Conservation (phyloP, 1,140 invertebrate genomes). For the Prorops nasuta region DNA sequence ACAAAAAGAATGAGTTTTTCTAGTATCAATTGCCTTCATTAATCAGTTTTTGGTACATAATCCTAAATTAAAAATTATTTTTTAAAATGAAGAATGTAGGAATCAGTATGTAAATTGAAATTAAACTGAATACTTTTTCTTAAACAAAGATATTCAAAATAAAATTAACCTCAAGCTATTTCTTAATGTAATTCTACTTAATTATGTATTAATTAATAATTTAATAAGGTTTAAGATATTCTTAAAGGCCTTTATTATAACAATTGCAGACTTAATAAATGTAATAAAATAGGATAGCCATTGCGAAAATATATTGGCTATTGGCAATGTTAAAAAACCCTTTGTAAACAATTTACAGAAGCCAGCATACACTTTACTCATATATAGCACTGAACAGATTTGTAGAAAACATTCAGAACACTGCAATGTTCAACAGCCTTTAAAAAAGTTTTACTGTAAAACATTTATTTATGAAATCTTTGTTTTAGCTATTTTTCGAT, state of each 20-base stretch:
- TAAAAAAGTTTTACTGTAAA: slow-evolving; percentile 22
- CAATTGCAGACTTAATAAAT: slow-evolving; percentile 24
- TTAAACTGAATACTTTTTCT: too few relatives aligned
- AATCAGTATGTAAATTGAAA: too few relatives aligned
- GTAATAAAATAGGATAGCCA: slow-evolving; percentile 31
- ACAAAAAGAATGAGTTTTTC: slow-evolving; percentile 11
- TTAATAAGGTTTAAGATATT: too few relatives aligned
- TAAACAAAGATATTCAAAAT: too few relatives aligned
- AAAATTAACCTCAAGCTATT: too few relatives aligned
- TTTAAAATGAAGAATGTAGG: too few relatives aligned
- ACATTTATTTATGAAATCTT: slow-evolving; percentile 27
- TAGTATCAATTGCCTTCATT: slow-evolving; percentile 14
- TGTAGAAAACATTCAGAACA: slow-evolving; percentile 37
- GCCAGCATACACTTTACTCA: background rate
- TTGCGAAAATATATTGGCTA: slow-evolving; percentile 28
- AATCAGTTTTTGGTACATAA: slow-evolving; percentile 11
- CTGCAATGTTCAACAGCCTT: slow-evolving; percentile 27
- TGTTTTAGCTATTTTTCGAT: too few relatives aligned
- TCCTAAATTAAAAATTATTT: too few relatives aligned
- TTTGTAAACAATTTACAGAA: slow-evolving; percentile 5
- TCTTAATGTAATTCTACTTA: too few relatives aligned
- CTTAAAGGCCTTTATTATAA: slow-evolving; percentile 18
- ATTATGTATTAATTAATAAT: too few relatives aligned
- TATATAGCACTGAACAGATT: slow-evolving; percentile 20
- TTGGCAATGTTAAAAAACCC: slow-evolving; percentile 24